phyloP scores from a whole-genome alignment of 1,140 invertebrate genomes.

The Lanistes nyassanus region DNA sequence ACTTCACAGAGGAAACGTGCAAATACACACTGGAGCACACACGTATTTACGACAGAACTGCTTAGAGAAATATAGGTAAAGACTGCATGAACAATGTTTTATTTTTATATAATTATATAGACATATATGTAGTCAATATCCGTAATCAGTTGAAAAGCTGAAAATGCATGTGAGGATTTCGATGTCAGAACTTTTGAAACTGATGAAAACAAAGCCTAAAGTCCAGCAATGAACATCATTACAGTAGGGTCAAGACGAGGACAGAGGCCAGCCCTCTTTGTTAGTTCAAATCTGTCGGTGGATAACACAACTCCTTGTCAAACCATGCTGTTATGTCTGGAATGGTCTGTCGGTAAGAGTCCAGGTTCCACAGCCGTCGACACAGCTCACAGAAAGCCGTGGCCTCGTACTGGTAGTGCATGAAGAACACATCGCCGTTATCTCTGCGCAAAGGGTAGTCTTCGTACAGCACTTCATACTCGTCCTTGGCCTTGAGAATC shows the following conservation, averaged over 20 bases:
- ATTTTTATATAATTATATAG: too few species aligned
- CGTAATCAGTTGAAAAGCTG: neutral
- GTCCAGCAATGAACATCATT: too few species aligned
- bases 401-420: constrained; percentile 19
- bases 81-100: too few species aligned
- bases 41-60: too few species aligned
- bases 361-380: constrained; percentile 18
- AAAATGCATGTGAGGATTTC: neutral
- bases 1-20: too few species aligned
- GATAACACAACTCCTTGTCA: constrained; percentile 15
- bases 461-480: constrained; percentile 26
- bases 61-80: too few species aligned
- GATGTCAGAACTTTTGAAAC: too few species aligned
- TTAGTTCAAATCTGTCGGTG: constrained; percentile 5
- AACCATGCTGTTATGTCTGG: constrained; percentile 21
- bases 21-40: too few species aligned
- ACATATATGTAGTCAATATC: neutral
- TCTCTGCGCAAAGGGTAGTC: constrained; percentile 8
- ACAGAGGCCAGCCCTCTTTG: neutral
- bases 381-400: constrained; percentile 27
- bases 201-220: too few species aligned
- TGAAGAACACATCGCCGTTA: neutral
- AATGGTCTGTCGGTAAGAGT: constrained; percentile 18
- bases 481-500: constrained; percentile 24
- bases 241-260: too few species aligned